Evolutionary conservation across 2,888 invertebrate genomes (phyloP).

Genomic region (Tromatobia lineatoria): DNA sequence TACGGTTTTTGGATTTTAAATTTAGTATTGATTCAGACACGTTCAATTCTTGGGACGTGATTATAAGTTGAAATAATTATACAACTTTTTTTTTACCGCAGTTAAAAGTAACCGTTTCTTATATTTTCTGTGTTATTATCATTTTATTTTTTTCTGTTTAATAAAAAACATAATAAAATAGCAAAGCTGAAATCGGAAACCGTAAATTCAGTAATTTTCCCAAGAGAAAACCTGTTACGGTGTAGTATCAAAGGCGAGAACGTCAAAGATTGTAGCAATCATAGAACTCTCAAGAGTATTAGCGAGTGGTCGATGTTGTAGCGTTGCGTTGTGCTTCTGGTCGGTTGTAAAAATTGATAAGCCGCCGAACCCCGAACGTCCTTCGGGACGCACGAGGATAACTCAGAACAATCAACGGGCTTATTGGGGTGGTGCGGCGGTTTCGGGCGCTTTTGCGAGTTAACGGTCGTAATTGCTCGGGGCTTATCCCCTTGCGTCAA

Average conservation of each 20-base stretch:
- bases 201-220: conserved; percentile 42
- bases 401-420: conserved; percentile 78
- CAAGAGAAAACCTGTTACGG: conserved; percentile 71
- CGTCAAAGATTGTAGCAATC: conserved; percentile 29
- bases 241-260: conserved; percentile 64
- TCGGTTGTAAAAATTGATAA: conserved; percentile 79
- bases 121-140: too few relatives aligned
- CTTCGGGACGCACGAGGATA: conserved; percentile 73
- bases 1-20: too few relatives aligned
- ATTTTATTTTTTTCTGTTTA: too few relatives aligned
- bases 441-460: conserved; percentile 71
- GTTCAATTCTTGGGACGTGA: not conserved
- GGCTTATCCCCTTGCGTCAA: conserved; percentile 52
- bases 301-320: conserved; percentile 12
- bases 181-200: conserved; percentile 12
- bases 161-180: not conserved
- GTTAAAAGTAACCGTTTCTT: too few relatives aligned
- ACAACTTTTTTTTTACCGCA: not conserved
- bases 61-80: conserved; percentile 14
- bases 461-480: conserved; percentile 76
- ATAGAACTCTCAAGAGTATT: conserved; percentile 31
- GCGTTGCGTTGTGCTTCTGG: conserved; percentile 53
- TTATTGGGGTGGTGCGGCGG: conserved; percentile 75
- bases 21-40: not conserved
- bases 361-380: conserved; percentile 69